Percentiles rank a stretch among this genome's conserved stretches.
Evolutionary conservation across 2,797 vertebrate species (phyloP).

Genomic region (Otolemur crassicaudatus): DNA sequence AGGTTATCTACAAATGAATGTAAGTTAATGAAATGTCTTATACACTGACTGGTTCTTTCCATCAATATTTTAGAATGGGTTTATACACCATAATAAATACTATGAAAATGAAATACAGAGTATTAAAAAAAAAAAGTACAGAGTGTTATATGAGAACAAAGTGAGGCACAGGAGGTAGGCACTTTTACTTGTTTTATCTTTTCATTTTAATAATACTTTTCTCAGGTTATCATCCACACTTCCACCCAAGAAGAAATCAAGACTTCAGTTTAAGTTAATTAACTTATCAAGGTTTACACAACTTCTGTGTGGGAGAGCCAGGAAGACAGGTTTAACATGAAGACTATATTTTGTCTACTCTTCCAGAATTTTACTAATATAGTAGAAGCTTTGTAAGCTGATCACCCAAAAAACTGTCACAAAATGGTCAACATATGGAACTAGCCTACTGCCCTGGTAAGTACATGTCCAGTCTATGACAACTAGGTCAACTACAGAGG

Average conservation of each 20-base stretch:
- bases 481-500: no score
- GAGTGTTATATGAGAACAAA: slow-evolving; percentile 48
- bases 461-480: no score
- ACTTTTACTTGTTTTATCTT: slow-evolving; percentile 47
- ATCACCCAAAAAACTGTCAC: no score
- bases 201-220: slow-evolving; percentile 65
- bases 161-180: not conserved
- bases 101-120: slow-evolving; percentile 66
- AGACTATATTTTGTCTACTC: not conserved
- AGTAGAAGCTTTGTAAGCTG: no score
- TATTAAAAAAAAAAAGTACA: slow-evolving; percentile 60
- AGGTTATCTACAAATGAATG: not conserved
- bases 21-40: slow-evolving; percentile 43
- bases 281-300: slow-evolving; percentile 58
- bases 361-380: slow-evolving; percentile 16
- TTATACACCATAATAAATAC: slow-evolving; percentile 21
- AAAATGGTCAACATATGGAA: no score
- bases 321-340: slow-evolving; percentile 41
- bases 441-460: no score
- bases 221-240: slow-evolving; percentile 7
- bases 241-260: slow-evolving; percentile 55
- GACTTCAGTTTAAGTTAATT: slow-evolving; percentile 51
- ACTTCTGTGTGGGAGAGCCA: slow-evolving; percentile 29
- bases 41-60: slow-evolving; percentile 34
- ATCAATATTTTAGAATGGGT: slow-evolving; percentile 51